phyloP scores from a whole-genome alignment of 1,140 invertebrate genomes.

The Drosophila eugracilis region DNA sequence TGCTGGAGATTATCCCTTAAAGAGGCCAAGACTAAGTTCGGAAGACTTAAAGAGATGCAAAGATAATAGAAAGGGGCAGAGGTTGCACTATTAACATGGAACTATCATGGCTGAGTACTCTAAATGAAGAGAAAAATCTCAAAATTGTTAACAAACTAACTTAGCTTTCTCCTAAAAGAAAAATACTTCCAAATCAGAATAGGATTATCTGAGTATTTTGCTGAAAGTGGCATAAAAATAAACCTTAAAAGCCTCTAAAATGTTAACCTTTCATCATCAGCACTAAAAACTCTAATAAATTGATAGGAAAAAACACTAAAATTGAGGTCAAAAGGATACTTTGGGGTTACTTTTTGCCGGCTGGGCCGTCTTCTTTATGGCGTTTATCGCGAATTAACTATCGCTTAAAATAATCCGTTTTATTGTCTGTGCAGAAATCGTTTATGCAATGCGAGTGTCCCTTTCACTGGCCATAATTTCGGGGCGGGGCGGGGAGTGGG shows the following conservation, averaged over 20 bases:
- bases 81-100: too few species aligned
- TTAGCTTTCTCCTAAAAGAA: too few species aligned
- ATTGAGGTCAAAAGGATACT: constrained; percentile 2
- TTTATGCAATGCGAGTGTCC: constrained; percentile 18
- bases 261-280: neutral
- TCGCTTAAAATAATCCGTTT: constrained; percentile 25
- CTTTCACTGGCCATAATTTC: constrained; percentile 18
- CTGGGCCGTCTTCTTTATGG: constrained; percentile 3
- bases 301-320: neutral
- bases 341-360: constrained; percentile 6
- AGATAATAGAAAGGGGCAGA: too few species aligned
- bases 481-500: too few species aligned
- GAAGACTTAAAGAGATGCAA: neutral
- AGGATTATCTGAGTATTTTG: too few species aligned
- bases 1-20: constrained; percentile 7
- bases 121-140: too few species aligned
- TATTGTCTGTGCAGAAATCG: constrained; percentile 21
- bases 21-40: neutral
- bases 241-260: neutral
- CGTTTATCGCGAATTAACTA: constrained; percentile 31
- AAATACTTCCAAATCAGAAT: too few species aligned
- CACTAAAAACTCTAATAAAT: neutral
- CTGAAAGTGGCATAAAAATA: neutral
- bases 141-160: too few species aligned
- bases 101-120: too few species aligned